Conservation (phyloP, 2,113 vertebrate genomes). For the Ahaetulla prasina region DNA sequence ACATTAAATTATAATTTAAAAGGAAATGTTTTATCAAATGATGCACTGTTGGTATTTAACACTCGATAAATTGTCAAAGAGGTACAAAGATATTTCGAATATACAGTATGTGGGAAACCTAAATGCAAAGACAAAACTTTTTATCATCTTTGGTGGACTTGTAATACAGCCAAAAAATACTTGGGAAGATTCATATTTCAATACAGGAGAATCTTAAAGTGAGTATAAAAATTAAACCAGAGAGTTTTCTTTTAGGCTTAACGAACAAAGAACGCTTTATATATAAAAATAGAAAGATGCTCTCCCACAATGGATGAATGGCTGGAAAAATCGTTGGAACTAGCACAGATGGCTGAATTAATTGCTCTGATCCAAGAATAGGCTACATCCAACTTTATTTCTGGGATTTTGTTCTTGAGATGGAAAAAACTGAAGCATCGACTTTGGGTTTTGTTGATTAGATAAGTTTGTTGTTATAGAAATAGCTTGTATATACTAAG, state of each 20-base stretch:
- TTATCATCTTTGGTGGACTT: not conserved
- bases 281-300: not conserved
- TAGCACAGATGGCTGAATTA: not conserved
- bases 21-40: not conserved
- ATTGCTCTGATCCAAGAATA: not conserved
- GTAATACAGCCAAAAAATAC: not conserved
- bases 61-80: not conserved
- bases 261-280: not conserved
- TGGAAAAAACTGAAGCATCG: not conserved
- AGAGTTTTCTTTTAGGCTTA: not conserved
- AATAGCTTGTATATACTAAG: not conserved
- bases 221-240: not conserved
- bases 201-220: not conserved
- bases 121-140: not conserved
- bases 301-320: not conserved
- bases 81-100: not conserved
- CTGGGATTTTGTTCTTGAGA: not conserved
- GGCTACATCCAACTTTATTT: not conserved
- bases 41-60: not conserved
- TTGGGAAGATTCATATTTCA: not conserved
- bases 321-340: not conserved
- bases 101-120: not conserved
- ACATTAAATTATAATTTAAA: not conserved
- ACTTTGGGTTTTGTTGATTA: not conserved
- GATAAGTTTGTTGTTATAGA: not conserved